A percentile compares a stretch with the other conserved stretches of the same genome.
phyloP scores from a whole-genome alignment of 2,888 invertebrate species.

The Tuta absoluta region DNA sequence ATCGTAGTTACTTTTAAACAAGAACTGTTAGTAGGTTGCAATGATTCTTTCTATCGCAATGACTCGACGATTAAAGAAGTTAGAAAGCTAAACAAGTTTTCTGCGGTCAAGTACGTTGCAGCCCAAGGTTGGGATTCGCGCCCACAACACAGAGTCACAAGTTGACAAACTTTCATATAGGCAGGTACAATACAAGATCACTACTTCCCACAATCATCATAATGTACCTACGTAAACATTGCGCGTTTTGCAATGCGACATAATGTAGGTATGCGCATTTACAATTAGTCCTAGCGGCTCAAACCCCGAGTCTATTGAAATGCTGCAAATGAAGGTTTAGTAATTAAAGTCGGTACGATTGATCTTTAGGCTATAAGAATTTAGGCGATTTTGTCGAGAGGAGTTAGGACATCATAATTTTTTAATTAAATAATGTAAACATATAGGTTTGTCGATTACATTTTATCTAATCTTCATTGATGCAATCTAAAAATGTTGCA shows the following conservation, averaged over 20 bases:
- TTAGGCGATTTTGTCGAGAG: no score
- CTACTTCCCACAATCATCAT: conserved; percentile 34
- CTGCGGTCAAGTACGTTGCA: conserved; percentile 45
- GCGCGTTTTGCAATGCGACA: conserved; percentile 58
- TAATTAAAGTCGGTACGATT: no score
- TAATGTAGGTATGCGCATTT: conserved; percentile 59
- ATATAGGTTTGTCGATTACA: conserved; percentile 19
- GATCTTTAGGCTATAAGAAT: no score
- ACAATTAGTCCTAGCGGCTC: no score
- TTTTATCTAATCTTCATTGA: conserved; percentile 28
- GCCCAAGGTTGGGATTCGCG: conserved; percentile 29
- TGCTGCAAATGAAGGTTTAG: no score
- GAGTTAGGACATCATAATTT: no score
- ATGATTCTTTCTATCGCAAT: not conserved
- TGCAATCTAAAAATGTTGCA: conserved; percentile 22
- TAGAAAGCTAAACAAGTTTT: conserved; percentile 52
- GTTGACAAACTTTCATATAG: conserved; percentile 25
- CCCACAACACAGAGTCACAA: conserved; percentile 32
- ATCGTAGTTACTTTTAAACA: not conserved
- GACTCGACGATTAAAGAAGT: conserved; percentile 28
- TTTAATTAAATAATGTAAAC: no score
- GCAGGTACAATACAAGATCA: conserved; percentile 33
- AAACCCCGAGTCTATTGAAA: no score
- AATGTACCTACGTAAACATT: not conserved
- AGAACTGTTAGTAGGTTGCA: not conserved